Conservation (phyloP, 2,888 invertebrate species). For the Polia nebulosa region DNA sequence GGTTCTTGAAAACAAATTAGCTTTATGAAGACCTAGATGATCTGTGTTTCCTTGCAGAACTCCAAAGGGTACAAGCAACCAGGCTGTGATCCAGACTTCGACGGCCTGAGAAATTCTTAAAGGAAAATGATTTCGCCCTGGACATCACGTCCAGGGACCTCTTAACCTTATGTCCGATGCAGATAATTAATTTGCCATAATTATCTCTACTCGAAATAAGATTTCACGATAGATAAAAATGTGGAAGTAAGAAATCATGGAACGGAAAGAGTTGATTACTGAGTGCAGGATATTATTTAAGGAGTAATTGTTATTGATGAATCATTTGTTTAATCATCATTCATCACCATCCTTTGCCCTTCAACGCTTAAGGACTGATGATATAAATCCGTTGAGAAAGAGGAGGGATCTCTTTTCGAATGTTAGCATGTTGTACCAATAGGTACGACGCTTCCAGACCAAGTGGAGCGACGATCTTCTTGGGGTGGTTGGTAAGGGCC, state of each 20-base stretch:
- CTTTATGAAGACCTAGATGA: background rate
- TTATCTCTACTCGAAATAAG: background rate
- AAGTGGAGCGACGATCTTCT: no score
- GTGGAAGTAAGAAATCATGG: conserved; percentile 45
- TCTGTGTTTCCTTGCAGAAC: no score
- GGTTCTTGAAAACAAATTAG: background rate
- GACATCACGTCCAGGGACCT: background rate
- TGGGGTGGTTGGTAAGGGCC: no score
- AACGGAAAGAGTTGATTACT: conserved; percentile 22
- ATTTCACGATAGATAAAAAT: conserved; percentile 15
- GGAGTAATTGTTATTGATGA: conserved; percentile 39
- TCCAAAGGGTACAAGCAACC: no score
- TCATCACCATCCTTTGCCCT: conserved; percentile 42
- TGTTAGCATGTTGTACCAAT: background rate
- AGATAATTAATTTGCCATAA: background rate
- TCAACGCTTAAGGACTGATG: conserved; percentile 17
- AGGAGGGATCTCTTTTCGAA: conserved; percentile 7
- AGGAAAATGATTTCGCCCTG: background rate
- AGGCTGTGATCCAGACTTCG: background rate
- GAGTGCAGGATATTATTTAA: conserved; percentile 39
- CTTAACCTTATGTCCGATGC: background rate
- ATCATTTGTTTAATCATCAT: conserved; percentile 29
- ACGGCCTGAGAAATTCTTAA: background rate
- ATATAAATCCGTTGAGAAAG: conserved; percentile 26
- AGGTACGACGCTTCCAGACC: no score